Conservation (phyloP, 2,888 invertebrate genomes). For the Scaptomyza flava region DNA sequence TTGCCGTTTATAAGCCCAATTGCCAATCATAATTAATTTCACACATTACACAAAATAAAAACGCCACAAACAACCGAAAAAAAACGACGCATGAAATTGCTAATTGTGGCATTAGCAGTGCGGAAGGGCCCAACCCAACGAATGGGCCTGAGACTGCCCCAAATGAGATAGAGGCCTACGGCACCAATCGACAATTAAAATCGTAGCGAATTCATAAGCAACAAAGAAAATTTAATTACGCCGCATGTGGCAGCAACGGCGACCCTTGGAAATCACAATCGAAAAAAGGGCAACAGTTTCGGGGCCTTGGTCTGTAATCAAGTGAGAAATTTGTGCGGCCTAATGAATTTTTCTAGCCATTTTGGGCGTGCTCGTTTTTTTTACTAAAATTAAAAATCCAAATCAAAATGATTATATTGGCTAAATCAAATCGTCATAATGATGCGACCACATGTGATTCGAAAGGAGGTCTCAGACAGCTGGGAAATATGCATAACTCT, state of each 20-base stretch:
- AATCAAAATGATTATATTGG: slow-evolving; percentile 30
- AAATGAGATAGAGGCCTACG: slow-evolving; percentile 31
- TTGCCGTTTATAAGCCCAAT: slow-evolving; percentile 61
- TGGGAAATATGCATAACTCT: slow-evolving; percentile 30
- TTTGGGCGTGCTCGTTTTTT: slow-evolving; percentile 59
- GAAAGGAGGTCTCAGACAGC: slow-evolving; percentile 58
- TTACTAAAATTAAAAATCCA: slow-evolving; percentile 47
- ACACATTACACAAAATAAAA: slow-evolving; percentile 65
- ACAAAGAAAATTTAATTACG: slow-evolving; percentile 78
- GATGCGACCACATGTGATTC: slow-evolving; percentile 35
- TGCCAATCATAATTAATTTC: slow-evolving; percentile 75
- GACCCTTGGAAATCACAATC: slow-evolving; percentile 54
- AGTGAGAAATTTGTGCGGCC: slow-evolving; percentile 64
- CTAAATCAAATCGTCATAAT: slow-evolving; percentile 47
- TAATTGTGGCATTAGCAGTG: slow-evolving; percentile 62
- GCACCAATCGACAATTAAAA: slow-evolving; percentile 67
- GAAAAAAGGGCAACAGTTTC: slow-evolving; percentile 44
- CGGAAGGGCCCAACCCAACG: slow-evolving; percentile 64
- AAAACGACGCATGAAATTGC: slow-evolving; percentile 72
- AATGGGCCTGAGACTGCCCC: slow-evolving; percentile 22
- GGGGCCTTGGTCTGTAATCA: slow-evolving; percentile 64
- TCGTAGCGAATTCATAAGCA: slow-evolving; percentile 75
- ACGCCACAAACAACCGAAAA: slow-evolving; percentile 25
- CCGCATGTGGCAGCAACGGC: slow-evolving; percentile 65
- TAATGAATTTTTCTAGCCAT: slow-evolving; percentile 67